Evolutionary conservation across 2,888 invertebrate genomes (phyloP).

Genomic region (Epistrophe eligans): DNA sequence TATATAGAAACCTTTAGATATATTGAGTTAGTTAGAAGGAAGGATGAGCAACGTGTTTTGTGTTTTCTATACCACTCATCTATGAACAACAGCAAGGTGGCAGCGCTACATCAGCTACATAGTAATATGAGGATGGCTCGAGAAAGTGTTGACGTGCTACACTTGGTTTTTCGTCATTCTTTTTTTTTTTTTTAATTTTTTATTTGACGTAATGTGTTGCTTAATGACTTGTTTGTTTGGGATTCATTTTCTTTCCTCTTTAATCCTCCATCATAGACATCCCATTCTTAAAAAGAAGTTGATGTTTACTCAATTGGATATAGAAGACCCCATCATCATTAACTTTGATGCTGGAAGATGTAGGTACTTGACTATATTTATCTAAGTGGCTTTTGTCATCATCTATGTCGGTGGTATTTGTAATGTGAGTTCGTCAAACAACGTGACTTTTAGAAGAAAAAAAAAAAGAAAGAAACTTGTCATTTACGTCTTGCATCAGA

Average conservation of each 20-base stretch:
- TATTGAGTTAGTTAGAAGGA: too few species aligned
- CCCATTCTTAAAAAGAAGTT: conserved; percentile 36
- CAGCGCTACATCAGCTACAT: conserved; percentile 43
- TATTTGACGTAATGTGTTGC: conserved; percentile 43
- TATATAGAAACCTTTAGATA: background rate
- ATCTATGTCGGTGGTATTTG: conserved; percentile 28
- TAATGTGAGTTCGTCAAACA: conserved; percentile 53
- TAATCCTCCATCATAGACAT: conserved; percentile 14
- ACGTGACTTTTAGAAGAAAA: conserved; percentile 14
- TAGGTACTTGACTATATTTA: conserved; percentile 8
- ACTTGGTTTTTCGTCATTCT: conserved; percentile 57
- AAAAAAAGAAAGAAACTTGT: conserved; percentile 49
- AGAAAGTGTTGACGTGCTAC: conserved; percentile 73
- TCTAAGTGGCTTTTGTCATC: conserved; percentile 37
- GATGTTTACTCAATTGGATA: conserved; percentile 55
- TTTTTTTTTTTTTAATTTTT: background rate
- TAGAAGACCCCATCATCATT: conserved; percentile 42
- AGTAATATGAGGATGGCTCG: conserved; percentile 53
- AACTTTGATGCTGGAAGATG: conserved; percentile 13
- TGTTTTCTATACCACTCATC: conserved; percentile 19
- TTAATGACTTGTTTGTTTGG: conserved; percentile 71
- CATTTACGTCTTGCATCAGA: conserved; percentile 17
- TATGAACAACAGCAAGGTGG: conserved; percentile 55
- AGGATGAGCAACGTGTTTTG: conserved; percentile 33
- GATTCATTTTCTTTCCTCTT: conserved; percentile 16